phyloP scores from a whole-genome alignment of 2,888 invertebrate genomes.

The Epinotia ramella region DNA sequence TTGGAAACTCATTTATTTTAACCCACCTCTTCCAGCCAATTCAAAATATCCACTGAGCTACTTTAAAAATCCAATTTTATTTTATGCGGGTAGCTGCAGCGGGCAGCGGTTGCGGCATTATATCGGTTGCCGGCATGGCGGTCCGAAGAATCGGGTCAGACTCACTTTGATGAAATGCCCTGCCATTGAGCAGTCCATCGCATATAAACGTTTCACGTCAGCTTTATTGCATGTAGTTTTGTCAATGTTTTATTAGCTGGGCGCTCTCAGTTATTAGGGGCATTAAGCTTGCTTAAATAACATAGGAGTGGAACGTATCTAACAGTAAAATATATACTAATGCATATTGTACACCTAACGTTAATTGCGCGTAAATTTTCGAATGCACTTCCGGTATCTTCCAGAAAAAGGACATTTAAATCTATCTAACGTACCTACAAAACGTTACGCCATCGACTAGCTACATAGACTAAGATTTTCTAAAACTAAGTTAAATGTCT shows the following conservation, averaged over 20 bases:
- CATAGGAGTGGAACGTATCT: neutral
- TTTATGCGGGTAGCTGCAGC: conserved; percentile 61
- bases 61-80: conserved; percentile 76
- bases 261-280: neutral
- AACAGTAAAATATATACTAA: neutral
- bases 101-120: conserved; percentile 70
- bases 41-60: conserved; percentile 41
- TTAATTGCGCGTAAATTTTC: too few relatives aligned
- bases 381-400: too few relatives aligned
- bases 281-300: neutral
- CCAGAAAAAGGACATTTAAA: too few relatives aligned
- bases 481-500: too few relatives aligned
- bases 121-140: conserved; percentile 62
- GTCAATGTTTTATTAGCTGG: neutral
- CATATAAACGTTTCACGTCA: conserved; percentile 51
- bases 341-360: too few relatives aligned
- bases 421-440: too few relatives aligned
- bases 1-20: conserved; percentile 31
- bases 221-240: conserved; percentile 18
- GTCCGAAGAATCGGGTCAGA: conserved; percentile 62
- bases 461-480: neutral
- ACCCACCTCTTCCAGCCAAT: conserved; percentile 35
- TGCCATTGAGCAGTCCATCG: conserved; percentile 61
- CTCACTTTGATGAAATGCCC: conserved; percentile 68
- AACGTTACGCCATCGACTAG: too few relatives aligned